Evolutionary conservation across 1,140 invertebrate genomes (phyloP).

Genomic region (Dendrolimus kikuchii): DNA sequence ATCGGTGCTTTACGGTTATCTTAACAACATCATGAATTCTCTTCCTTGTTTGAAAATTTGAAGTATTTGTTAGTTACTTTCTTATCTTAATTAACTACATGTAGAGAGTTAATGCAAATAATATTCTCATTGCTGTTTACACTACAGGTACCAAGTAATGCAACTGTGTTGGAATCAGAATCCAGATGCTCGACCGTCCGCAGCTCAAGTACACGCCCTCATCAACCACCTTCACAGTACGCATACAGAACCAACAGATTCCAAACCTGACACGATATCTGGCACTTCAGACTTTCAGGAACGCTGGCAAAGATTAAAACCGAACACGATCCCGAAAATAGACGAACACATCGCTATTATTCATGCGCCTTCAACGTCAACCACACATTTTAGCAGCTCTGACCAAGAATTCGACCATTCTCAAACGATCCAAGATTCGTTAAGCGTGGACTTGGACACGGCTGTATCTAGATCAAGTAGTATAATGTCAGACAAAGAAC

Average conservation of each 20-base stretch:
- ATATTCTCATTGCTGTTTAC: no score
- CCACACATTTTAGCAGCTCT: conserved; percentile 42
- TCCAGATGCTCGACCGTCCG: conserved; percentile 42
- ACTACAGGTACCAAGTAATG: conserved; percentile 77
- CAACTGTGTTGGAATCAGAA: conserved; percentile 75
- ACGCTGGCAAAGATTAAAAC: conserved; percentile 78
- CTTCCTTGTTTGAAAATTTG: no score
- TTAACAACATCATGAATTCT: no score
- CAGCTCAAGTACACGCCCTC: conserved; percentile 74
- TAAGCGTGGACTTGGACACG: conserved; percentile 54
- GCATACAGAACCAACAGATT: conserved; percentile 43
- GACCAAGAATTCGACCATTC: conserved; percentile 43
- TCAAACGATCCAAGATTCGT: conserved; percentile 36
- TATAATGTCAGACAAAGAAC: conserved; percentile 62
- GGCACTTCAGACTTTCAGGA: conserved; percentile 75
- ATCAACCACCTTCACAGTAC: conserved; percentile 60
- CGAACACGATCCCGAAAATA: conserved; percentile 74
- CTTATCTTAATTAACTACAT: no score
- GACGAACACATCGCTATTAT: conserved; percentile 67
- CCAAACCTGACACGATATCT: no score
- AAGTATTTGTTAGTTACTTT: no score
- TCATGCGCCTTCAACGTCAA: conserved; percentile 51
- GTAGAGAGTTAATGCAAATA: no score
- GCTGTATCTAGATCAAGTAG: conserved; percentile 59
- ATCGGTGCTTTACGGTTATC: no score